Conservation (phyloP, 2,797 vertebrate genomes). For the Bradypodion pumilum region DNA sequence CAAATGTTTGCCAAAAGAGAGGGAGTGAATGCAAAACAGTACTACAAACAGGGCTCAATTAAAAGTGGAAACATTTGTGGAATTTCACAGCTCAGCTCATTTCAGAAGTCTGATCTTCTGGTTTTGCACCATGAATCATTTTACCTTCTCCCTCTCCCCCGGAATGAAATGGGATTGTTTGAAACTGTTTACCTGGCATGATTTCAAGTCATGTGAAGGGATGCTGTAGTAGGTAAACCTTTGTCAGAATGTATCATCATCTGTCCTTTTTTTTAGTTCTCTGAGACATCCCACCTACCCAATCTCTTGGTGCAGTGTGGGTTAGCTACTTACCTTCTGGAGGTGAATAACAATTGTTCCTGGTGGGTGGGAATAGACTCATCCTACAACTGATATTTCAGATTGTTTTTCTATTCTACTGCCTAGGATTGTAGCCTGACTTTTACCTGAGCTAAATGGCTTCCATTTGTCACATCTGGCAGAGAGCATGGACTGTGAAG, state of each 20-base stretch:
- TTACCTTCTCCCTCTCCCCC: background rate
- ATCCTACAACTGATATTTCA: too few relatives aligned
- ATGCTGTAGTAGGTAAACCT: too few relatives aligned
- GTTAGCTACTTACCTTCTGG: background rate
- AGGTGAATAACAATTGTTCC: too few relatives aligned
- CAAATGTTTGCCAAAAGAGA: background rate
- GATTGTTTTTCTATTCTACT: too few relatives aligned
- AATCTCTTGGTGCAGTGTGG: background rate
- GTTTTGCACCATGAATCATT: background rate
- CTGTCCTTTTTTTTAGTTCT: background rate
- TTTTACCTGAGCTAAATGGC: too few relatives aligned
- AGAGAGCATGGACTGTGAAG: too few relatives aligned
- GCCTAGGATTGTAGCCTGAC: too few relatives aligned
- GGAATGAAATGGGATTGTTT: background rate
- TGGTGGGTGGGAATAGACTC: too few relatives aligned
- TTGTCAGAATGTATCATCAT: background rate
- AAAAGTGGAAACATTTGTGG: background rate
- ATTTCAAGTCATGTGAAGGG: background rate
- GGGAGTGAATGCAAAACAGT: background rate
- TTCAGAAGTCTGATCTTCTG: background rate
- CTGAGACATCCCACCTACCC: background rate
- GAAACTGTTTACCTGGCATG: background rate
- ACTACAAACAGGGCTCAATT: background rate
- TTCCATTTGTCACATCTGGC: too few relatives aligned
- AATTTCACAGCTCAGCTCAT: background rate